Evolutionary conservation across 2,888 invertebrate species (phyloP).

Genomic region (Diarsia mendica): DNA sequence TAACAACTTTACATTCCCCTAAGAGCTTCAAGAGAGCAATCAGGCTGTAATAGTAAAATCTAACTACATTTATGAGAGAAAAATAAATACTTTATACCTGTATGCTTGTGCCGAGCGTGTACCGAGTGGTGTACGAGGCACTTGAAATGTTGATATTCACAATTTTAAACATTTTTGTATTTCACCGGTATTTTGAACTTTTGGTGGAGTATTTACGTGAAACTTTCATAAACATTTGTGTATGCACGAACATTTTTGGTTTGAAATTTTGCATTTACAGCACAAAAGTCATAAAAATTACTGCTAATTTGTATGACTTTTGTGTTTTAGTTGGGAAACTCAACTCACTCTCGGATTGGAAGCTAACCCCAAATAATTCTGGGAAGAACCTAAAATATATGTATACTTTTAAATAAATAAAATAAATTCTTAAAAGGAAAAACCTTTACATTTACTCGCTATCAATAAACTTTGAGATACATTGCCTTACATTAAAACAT

Average conservation of each 20-base stretch:
- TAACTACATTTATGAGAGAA: conserved; percentile 44
- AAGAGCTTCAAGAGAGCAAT: conserved; percentile 45
- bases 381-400: not conserved
- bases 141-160: conserved; percentile 26
- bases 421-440: not conserved
- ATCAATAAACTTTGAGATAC: conserved; percentile 9
- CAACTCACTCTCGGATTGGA: not conserved
- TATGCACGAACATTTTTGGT: not conserved
- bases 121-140: not conserved
- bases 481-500: not conserved
- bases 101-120: not conserved
- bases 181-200: not conserved
- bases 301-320: too few species aligned
- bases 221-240: not conserved
- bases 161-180: conserved; percentile 16
- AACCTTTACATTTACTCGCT: not conserved
- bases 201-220: not conserved
- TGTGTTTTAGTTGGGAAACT: not conserved
- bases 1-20: conserved; percentile 38
- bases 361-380: not conserved
- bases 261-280: not conserved
- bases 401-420: too few species aligned
- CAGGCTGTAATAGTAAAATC: conserved; percentile 38
- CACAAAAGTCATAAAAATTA: too few species aligned
- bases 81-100: conserved; percentile 41